Conservation (phyloP, 2,113 vertebrate genomes). For the Eublepharis macularius region DNA sequence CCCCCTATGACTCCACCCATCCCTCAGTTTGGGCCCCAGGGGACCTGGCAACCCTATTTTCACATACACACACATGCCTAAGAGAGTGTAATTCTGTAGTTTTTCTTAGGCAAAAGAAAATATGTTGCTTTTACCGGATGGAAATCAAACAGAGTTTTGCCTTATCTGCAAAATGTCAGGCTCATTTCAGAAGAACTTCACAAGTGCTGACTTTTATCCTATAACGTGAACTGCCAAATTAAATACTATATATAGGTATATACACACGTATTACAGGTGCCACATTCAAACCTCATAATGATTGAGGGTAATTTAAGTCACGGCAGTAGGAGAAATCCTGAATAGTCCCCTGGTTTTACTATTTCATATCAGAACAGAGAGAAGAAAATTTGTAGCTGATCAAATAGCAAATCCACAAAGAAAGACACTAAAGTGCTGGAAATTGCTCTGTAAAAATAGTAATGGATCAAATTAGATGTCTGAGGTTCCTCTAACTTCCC, state of each 20-base stretch:
- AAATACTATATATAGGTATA: neutral
- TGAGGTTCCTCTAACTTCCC: constrained; percentile 49
- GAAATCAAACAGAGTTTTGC: constrained; percentile 32
- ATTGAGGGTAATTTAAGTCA: constrained; percentile 33
- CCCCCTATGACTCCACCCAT: no score
- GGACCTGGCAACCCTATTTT: no score
- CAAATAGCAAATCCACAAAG: constrained; percentile 50
- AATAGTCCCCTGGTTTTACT: constrained; percentile 34
- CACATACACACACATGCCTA: neutral
- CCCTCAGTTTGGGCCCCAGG: no score
- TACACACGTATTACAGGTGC: neutral
- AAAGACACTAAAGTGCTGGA: constrained; percentile 57
- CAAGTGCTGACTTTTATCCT: constrained; percentile 12
- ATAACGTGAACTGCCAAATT: neutral
- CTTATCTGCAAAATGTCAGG: constrained; percentile 36
- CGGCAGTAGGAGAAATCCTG: constrained; percentile 28
- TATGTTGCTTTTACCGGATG: constrained; percentile 8
- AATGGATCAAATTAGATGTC: constrained; percentile 60
- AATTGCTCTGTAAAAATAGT: constrained; percentile 63
- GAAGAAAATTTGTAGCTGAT: constrained; percentile 51
- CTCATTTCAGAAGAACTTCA: constrained; percentile 9
- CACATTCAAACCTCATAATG: constrained; percentile 23
- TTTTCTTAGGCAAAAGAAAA: constrained; percentile 29
- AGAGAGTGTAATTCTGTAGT: neutral
- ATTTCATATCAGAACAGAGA: constrained; percentile 31